Evolutionary conservation across 2,113 vertebrate species (phyloP).

Genomic region (Cyprinodon variegatus): DNA sequence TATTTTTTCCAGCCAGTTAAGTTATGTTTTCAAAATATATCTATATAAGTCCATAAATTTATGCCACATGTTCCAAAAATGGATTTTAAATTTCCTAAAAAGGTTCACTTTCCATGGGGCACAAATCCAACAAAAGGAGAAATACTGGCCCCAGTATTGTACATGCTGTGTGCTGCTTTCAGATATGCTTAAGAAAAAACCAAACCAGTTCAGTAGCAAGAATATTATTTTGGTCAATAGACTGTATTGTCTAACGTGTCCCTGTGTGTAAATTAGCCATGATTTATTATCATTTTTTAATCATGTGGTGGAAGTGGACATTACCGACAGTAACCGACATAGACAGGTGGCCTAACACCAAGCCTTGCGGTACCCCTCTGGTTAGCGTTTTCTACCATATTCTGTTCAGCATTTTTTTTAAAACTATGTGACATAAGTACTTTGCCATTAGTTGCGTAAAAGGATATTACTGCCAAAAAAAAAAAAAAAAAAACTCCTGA

Average conservation of each 20-base stretch:
- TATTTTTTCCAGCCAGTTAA: not conserved
- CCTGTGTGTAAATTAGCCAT: not conserved
- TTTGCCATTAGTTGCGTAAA: not conserved
- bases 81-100: not conserved
- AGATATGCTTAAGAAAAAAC: no score
- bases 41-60: no score
- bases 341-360: no score
- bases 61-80: no score
- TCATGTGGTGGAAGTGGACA: no score
- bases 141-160: not conserved
- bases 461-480: not conserved
- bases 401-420: not conserved
- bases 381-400: not conserved
- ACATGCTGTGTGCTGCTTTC: not conserved
- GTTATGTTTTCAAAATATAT: not conserved
- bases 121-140: not conserved
- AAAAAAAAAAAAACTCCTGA: not conserved
- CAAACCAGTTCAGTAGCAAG: not conserved
- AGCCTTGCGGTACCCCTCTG: no score
- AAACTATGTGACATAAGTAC: not conserved
- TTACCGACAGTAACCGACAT: no score
- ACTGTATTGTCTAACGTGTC: not conserved
- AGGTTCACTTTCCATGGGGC: not conserved
- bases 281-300: not conserved
- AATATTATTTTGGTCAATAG: not conserved